Percentiles rank a stretch among this genome's conserved stretches.
Evolutionary conservation across 1,140 invertebrate genomes (phyloP).

Genomic region (Scaptodrosophila lebanonensis): DNA sequence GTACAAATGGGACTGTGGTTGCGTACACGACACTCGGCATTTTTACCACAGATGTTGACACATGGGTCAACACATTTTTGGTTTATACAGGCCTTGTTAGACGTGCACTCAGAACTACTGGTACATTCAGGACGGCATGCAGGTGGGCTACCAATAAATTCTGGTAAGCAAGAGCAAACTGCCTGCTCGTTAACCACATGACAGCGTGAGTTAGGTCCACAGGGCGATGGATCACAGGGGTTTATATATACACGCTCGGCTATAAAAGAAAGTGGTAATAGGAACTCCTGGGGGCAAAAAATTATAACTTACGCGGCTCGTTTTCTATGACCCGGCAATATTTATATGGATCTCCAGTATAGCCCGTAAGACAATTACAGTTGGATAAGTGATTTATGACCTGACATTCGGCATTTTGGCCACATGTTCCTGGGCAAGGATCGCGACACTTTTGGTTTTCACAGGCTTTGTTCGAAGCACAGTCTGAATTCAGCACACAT

Average conservation of each 20-base stretch:
- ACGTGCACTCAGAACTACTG: constrained; percentile 86
- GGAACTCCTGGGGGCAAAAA: neutral
- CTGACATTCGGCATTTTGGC: constrained; percentile 82
- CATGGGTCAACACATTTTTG: constrained; percentile 90
- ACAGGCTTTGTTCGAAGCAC: constrained; percentile 84
- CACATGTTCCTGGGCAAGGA: constrained; percentile 88
- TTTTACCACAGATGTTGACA: constrained; percentile 85
- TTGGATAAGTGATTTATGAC: constrained; percentile 85
- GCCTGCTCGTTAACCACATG: constrained; percentile 81
- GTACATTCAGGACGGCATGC: constrained; percentile 87
- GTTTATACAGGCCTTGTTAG: constrained; percentile 85
- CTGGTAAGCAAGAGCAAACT: constrained; percentile 85
- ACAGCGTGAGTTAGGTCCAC: constrained; percentile 83
- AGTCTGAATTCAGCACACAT: constrained; percentile 86
- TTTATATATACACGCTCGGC: constrained; percentile 77
- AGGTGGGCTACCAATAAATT: constrained; percentile 86
- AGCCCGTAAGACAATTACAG: constrained; percentile 83
- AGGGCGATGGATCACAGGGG: constrained; percentile 85
- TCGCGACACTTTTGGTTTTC: constrained; percentile 87
- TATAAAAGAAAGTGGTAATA: constrained; percentile 31
- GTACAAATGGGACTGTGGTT: constrained; percentile 87
- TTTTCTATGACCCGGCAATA: constrained; percentile 77
- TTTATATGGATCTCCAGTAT: constrained; percentile 86
- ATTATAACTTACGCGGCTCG: constrained; percentile 79
- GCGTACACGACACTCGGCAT: constrained; percentile 85